Evolutionary conservation across 2,888 invertebrate genomes (phyloP).

Genomic region (Pharmacophagus antenor): DNA sequence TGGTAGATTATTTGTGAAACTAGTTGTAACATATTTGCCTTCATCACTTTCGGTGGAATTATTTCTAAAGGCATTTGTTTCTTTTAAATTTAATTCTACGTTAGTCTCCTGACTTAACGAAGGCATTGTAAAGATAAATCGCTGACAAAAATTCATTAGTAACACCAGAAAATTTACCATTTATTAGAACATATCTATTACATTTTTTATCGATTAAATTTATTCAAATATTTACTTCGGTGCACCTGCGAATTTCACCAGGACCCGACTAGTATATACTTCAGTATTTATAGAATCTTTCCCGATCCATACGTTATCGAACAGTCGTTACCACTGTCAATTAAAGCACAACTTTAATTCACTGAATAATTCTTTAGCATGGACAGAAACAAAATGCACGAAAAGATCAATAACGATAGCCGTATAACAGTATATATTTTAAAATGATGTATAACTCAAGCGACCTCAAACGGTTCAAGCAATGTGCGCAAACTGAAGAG

Average conservation of each 20-base stretch:
- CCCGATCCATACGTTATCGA: slow-evolving; percentile 52
- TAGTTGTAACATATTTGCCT: slow-evolving; percentile 46
- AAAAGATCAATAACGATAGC: slow-evolving; percentile 58
- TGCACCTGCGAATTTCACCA: slow-evolving; percentile 60
- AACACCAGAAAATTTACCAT: slow-evolving; percentile 1
- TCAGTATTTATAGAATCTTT: slow-evolving; percentile 48
- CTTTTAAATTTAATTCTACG: slow-evolving; percentile 65
- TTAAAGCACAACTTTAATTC: slow-evolving; percentile 46
- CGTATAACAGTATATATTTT: slow-evolving; percentile 58
- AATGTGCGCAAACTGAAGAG: slow-evolving; percentile 65
- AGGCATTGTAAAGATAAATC: slow-evolving; percentile 57
- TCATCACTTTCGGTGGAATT: slow-evolving; percentile 52
- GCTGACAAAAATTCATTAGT: slow-evolving; percentile 28
- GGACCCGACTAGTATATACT: slow-evolving; percentile 39
- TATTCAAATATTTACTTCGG: slow-evolving; percentile 41
- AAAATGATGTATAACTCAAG: slow-evolving; percentile 57
- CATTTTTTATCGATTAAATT: slow-evolving; percentile 23
- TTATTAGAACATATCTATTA: slow-evolving; percentile 20
- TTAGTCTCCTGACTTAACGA: slow-evolving; percentile 70
- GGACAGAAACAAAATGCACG: slow-evolving; percentile 47
- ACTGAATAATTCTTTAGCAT: slow-evolving; percentile 45
- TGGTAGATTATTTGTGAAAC: slow-evolving; percentile 48
- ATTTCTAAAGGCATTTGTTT: slow-evolving; percentile 53
- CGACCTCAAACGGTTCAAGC: slow-evolving; percentile 66
- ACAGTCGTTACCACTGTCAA: slow-evolving; percentile 45